Evolutionary conservation across 2,797 vertebrate species (phyloP).

Genomic region (Sus cebifrons): DNA sequence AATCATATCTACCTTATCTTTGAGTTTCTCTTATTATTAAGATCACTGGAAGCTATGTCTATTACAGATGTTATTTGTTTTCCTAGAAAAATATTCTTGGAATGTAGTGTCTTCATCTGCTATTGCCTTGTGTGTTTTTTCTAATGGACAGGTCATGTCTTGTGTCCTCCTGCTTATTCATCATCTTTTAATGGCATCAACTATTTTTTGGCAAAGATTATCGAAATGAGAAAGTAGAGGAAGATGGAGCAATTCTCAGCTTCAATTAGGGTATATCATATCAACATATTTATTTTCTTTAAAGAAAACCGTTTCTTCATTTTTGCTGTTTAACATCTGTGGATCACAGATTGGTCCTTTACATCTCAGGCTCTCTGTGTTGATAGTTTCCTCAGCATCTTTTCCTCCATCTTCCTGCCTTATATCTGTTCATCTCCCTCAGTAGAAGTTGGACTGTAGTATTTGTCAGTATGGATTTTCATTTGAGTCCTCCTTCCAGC

Average conservation of each 20-base stretch:
- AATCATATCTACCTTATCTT: neutral
- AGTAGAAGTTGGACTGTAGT: neutral
- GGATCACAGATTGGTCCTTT: neutral
- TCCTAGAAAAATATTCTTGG: neutral
- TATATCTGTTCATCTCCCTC: neutral
- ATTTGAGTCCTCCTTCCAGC: neutral
- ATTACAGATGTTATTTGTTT: neutral
- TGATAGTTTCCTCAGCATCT: neutral
- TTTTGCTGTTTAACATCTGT: neutral
- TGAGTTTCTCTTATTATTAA: neutral
- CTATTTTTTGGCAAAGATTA: neutral
- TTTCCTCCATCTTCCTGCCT: neutral
- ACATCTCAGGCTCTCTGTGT: neutral
- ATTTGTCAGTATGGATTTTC: neutral
- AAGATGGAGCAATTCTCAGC: neutral
- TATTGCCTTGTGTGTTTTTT: neutral
- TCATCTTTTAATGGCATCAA: neutral
- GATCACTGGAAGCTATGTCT: neutral
- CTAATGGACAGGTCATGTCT: neutral
- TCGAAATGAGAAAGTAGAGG: neutral
- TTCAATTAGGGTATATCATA: neutral
- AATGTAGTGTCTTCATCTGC: neutral
- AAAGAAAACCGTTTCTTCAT: neutral
- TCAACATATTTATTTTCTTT: neutral
- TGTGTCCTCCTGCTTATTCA: neutral